Evolutionary conservation across 92 coral and sea anemone species (phyloP), one percentile per base, ranked within the genome.

Genomic region (Ricordea florida): DNA sequence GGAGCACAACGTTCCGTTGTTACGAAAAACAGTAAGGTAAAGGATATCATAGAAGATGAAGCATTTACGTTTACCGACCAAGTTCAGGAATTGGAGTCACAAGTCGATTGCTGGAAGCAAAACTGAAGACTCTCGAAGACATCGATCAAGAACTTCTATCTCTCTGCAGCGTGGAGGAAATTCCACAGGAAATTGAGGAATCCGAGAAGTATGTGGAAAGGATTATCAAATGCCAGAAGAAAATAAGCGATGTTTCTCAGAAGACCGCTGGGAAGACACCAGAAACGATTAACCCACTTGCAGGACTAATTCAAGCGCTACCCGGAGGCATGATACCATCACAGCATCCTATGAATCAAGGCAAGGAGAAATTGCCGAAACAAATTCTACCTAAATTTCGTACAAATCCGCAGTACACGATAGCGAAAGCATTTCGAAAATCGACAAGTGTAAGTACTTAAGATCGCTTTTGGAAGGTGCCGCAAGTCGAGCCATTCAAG

Each of bases 331-430:
- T 59, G 2, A n/a, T 10, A 15, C 34, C 20, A 15, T 18, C 55
- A 13, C 25, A 65, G 28, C 20, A 34, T 11, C 34, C 24, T 25
- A 1, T 21, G 28, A n/a, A 33, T 43, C 44, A 61, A 20, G 6
- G 17, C 9, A 77, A 83, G 42, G 79, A 80, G 4, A 76, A 55
- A 72, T 31, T 85, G 32, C 85, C 84, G 5, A 85, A 85, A 24
- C 16, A 63, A 2, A 49, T 59, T 0, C 15, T 69, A 18, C 29
- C 81, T 0, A 78, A 69, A 63, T 69, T 85, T 30, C 55, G 62
- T 85, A 61, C 9, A 28, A 70, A 0, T 78, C 85, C 0, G 66
- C 81, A 0, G 17, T 85, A 0, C 81, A 79, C 43, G 16, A 38
- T 21, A 66, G 79, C 45, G 24, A 4, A 3, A 37, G 24, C 4